phyloP scores from a whole-genome alignment of 1,140 invertebrate genomes.

The Bombus waltoni region DNA sequence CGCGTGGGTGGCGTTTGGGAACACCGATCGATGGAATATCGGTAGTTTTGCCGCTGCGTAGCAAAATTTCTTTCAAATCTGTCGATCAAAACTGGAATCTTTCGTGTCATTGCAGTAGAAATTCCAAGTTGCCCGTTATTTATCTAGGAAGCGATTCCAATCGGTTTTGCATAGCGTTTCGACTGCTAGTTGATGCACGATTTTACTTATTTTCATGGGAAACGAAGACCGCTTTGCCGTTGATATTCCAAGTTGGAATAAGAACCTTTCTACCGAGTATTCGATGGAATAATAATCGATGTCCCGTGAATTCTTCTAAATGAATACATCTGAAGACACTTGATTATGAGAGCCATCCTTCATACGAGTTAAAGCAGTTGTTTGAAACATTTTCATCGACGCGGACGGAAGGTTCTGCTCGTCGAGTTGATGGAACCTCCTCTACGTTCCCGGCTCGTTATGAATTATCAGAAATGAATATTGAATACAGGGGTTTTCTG shows the following conservation, averaged over 20 bases:
- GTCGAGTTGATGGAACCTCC: not conserved
- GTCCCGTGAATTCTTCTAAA: not conserved
- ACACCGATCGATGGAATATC: no score
- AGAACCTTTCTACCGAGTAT: no score
- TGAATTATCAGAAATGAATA: conserved; percentile 14
- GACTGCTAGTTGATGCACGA: no score
- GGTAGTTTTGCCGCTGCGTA: no score
- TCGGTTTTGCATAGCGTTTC: no score
- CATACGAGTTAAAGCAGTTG: not conserved
- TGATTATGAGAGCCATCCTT: not conserved
- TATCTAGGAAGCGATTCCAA: no score
- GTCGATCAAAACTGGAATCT: no score
- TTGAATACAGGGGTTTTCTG: not conserved
- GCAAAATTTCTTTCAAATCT: no score
- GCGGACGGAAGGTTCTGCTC: not conserved
- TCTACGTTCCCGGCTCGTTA: not conserved
- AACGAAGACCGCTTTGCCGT: not conserved
- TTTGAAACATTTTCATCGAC: not conserved
- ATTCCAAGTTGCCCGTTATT: no score
- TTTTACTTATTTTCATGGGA: not conserved
- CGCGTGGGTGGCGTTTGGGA: no score
- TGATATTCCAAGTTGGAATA: no score
- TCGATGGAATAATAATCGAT: not conserved
- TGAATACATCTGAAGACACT: not conserved
- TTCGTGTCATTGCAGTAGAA: no score